Conservation (phyloP, 2,113 vertebrate species). For the Pygoscelis adeliae region DNA sequence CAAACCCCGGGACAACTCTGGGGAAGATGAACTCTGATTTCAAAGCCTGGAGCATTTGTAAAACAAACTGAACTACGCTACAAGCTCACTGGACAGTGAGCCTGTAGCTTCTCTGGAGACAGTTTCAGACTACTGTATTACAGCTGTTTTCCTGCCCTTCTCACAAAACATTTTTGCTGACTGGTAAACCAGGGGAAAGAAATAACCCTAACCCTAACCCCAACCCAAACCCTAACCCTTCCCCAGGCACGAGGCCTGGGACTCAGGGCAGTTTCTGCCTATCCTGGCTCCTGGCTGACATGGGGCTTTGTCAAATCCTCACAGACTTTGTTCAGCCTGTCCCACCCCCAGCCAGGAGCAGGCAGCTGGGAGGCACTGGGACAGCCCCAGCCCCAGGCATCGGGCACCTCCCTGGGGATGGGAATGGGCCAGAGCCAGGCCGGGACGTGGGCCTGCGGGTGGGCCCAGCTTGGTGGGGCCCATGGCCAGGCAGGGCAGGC, state of each 20-base stretch:
- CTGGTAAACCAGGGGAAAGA: not conserved
- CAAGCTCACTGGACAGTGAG: not conserved
- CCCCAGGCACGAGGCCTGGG: not conserved
- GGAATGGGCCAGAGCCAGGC: not conserved
- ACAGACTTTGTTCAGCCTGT: not conserved
- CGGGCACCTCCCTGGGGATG: not conserved
- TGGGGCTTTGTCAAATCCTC: accelerated
- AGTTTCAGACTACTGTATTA: not conserved
- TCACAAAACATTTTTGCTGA: not conserved
- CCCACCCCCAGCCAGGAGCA: not conserved
- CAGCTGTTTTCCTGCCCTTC: not conserved
- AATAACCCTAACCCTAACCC: not conserved
- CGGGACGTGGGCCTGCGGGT: too few relatives aligned
- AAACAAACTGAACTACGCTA: not conserved
- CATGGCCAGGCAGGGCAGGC: not conserved
- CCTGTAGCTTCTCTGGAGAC: not conserved
- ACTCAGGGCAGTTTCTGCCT: not conserved
- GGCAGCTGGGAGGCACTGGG: accelerated
- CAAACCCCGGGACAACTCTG: not conserved
- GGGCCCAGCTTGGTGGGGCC: too few relatives aligned
- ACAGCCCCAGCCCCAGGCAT: accelerated
- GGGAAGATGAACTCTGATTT: not conserved
- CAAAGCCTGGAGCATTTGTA: not conserved
- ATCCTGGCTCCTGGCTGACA: not conserved
- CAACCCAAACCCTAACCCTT: not conserved